A percentile compares a stretch with the other conserved stretches of the same genome.
These are phyloP conservation scores for Salmo trutta DNA, from an alignment of 2,797 vertebrate genomes.

Conservation along the genomic window DNA sequence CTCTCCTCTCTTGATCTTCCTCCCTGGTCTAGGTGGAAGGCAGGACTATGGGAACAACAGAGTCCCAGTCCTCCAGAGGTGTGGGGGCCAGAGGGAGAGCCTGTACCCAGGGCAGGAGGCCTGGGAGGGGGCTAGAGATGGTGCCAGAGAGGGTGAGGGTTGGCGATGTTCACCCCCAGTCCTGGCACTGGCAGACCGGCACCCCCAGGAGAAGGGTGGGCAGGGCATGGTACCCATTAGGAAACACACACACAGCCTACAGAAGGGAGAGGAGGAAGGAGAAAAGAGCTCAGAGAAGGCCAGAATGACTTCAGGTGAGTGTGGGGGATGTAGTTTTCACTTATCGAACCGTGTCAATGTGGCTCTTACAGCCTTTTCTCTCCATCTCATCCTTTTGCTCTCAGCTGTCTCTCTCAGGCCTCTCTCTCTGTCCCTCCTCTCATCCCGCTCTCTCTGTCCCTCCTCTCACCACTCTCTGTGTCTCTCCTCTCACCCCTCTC, in stretches of 20 bases:
- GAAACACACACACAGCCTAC: constrained; percentile 72
- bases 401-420: too few relatives aligned
- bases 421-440: too few relatives aligned
- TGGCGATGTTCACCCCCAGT: constrained; percentile 55
- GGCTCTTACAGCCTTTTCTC: too few relatives aligned
- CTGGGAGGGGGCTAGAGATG: constrained; percentile 46
- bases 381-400: too few relatives aligned
- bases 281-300: constrained; percentile 78
- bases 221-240: constrained; percentile 73
- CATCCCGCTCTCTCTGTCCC: too few relatives aligned
- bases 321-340: too few relatives aligned
- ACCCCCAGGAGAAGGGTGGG: constrained; percentile 60
- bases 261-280: constrained; percentile 2
- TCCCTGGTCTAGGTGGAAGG: constrained; percentile 56
- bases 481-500: background rate
- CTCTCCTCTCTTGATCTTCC: too few relatives aligned
- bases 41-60: constrained; percentile 66
- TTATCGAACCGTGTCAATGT: too few relatives aligned
- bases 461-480: too few relatives aligned
- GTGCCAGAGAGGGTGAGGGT: constrained; percentile 49
- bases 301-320: constrained; percentile 64
- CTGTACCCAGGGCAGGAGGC: constrained; percentile 43
- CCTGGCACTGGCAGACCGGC: constrained; percentile 64
- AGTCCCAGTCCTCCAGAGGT: constrained; percentile 75
- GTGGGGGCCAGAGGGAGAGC: constrained; percentile 56